Percentiles rank a stretch among this genome's conserved stretches.
phyloP scores from a whole-genome alignment of 2,113 vertebrate genomes.

The Austrofundulus limnaeus region DNA sequence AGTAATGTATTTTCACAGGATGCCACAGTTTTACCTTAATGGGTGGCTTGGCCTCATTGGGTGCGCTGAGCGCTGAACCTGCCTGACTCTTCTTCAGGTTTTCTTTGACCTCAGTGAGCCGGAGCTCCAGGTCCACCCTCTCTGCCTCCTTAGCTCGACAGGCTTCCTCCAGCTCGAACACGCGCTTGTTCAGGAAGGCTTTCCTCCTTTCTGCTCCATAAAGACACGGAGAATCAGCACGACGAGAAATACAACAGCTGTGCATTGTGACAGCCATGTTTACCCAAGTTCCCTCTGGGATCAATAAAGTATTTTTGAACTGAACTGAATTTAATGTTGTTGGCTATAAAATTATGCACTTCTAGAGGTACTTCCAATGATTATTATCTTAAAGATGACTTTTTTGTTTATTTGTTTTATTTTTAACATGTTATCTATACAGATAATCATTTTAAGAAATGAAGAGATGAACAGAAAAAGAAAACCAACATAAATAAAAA shows the following conservation, averaged over 20 bases:
- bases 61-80: slow-evolving; percentile 83
- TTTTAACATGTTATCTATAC: too few species aligned
- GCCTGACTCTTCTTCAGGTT: slow-evolving; percentile 90
- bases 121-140: slow-evolving; percentile 89
- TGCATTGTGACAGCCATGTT: not conserved
- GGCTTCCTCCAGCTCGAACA: slow-evolving; percentile 83
- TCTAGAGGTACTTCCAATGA: too few species aligned
- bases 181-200: slow-evolving; percentile 79
- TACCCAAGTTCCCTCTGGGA: too few species aligned
- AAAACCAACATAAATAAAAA: too few species aligned
- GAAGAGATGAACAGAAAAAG: too few species aligned
- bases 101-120: slow-evolving; percentile 89
- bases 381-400: too few species aligned
- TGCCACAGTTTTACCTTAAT: slow-evolving; percentile 70
- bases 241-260: not conserved
- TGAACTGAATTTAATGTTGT: too few species aligned
- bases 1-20: not conserved
- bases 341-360: too few species aligned
- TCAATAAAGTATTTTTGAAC: too few species aligned
- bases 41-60: slow-evolving; percentile 75
- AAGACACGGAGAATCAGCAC: not conserved
- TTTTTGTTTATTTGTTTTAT: too few species aligned
- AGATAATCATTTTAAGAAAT: too few species aligned
- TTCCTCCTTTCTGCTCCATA: slow-evolving; percentile 78
- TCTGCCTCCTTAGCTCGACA: slow-evolving; percentile 86